These are phyloP conservation scores for Machimus atricapillus DNA, from an alignment of 2,888 invertebrate species.

Conservation along the genomic window DNA sequence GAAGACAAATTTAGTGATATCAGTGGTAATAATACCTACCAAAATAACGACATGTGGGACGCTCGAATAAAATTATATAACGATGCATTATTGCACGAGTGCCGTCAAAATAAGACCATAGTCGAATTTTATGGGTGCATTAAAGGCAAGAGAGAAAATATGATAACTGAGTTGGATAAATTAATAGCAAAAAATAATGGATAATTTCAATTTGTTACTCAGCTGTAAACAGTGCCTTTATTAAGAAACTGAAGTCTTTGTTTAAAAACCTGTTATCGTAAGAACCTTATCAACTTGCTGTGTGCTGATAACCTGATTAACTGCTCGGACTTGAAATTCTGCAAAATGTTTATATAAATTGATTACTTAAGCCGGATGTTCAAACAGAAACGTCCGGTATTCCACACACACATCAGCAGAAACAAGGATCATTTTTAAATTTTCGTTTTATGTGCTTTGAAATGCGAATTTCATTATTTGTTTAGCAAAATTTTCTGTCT, in stretches of 20 bases:
- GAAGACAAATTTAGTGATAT: not conserved
- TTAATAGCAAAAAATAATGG: not conserved
- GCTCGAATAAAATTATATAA: not conserved
- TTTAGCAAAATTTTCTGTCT: too few species aligned
- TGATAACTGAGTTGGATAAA: not conserved
- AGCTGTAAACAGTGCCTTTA: not conserved
- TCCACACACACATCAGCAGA: not conserved
- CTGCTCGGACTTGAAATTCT: not conserved
- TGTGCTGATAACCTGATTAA: not conserved
- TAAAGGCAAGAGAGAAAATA: not conserved
- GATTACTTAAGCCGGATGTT: not conserved
- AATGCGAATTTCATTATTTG: too few species aligned
- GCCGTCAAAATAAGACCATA: not conserved
- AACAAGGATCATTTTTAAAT: not conserved
- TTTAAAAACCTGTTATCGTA: not conserved
- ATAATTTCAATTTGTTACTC: not conserved
- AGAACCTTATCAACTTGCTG: not conserved
- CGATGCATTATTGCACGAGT: not conserved
- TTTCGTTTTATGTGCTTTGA: too few species aligned
- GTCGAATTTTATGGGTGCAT: not conserved
- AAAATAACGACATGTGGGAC: not conserved
- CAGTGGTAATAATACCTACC: rapidly evolving
- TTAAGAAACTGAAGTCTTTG: not conserved
- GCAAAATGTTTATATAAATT: not conserved
- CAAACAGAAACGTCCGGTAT: not conserved